Conservation (phyloP, 2,797 vertebrate species). For the Notoglanidium macrostoma region DNA sequence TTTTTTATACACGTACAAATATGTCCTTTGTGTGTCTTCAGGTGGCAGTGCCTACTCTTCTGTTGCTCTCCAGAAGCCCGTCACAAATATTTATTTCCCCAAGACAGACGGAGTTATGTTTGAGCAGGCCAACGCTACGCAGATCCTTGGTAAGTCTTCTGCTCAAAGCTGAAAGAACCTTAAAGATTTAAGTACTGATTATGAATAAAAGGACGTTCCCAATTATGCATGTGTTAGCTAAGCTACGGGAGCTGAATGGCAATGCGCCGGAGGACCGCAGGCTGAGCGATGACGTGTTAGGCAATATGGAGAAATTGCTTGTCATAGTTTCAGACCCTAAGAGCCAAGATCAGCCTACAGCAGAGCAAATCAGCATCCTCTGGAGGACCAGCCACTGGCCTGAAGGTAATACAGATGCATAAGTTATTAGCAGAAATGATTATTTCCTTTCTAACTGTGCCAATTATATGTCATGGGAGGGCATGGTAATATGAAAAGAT, state of each 20-base stretch:
- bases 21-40: slow-evolving; percentile 44
- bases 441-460: not conserved
- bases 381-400: slow-evolving; percentile 95
- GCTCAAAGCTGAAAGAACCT: not conserved
- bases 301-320: slow-evolving; percentile 83
- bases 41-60: slow-evolving; percentile 86
- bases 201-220: not conserved
- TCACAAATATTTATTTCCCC: slow-evolving; percentile 92
- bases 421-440: not conserved
- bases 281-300: slow-evolving; percentile 84
- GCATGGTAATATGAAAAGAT: too few relatives aligned
- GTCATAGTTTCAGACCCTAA: slow-evolving; percentile 73
- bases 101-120: slow-evolving; percentile 93
- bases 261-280: slow-evolving; percentile 81
- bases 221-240: slow-evolving; percentile 72
- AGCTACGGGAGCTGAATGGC: slow-evolving; percentile 91
- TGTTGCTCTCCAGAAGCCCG: slow-evolving; percentile 61
- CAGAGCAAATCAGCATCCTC: slow-evolving; percentile 84
- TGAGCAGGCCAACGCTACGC: slow-evolving; percentile 89
- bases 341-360: slow-evolving; percentile 73
- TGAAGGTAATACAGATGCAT: slow-evolving; percentile 79
- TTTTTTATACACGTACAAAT: not conserved
- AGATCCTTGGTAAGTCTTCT: slow-evolving; percentile 83
- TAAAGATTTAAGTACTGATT: not conserved
- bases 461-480: not conserved